Percentiles rank a stretch among this genome's conserved stretches.
Conservation (phyloP, 2,113 vertebrate genomes). For the Macheiramphus alcinus region DNA sequence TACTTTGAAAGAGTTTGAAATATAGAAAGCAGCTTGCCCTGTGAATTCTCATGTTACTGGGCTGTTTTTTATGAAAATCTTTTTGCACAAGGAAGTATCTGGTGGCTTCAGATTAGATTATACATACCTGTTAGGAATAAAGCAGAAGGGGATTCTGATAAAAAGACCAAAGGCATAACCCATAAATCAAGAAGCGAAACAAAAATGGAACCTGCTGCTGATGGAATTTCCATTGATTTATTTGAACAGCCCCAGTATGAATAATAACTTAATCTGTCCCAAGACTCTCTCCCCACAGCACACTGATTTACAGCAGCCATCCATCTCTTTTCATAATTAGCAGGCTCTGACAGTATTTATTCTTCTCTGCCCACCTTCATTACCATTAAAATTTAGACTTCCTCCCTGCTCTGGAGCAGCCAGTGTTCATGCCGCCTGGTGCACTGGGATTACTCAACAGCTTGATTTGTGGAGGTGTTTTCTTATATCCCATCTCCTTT, state of each 20-base stretch:
- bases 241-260: constrained; percentile 55
- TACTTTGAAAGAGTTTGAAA: neutral
- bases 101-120: constrained; percentile 49
- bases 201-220: constrained; percentile 58
- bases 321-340: constrained; percentile 68
- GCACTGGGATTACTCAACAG: constrained; percentile 1
- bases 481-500: neutral
- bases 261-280: constrained; percentile 66
- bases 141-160: constrained; percentile 44
- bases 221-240: constrained; percentile 67
- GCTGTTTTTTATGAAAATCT: constrained; percentile 33
- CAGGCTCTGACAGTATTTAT: constrained; percentile 62
- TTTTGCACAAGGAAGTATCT: constrained; percentile 1
- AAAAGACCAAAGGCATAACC: constrained; percentile 53
- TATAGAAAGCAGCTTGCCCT: neutral
- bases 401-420: neutral
- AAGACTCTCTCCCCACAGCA: constrained; percentile 56
- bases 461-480: constrained; percentile 38
- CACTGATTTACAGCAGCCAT: constrained; percentile 55
- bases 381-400: constrained; percentile 51
- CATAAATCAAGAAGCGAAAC: constrained; percentile 48
- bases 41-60: neutral
- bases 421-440: neutral
- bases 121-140: constrained; percentile 29
- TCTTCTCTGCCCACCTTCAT: constrained; percentile 61